phyloP scores from a whole-genome alignment of 2,888 invertebrate species.

The Crossocerus cetratus region DNA sequence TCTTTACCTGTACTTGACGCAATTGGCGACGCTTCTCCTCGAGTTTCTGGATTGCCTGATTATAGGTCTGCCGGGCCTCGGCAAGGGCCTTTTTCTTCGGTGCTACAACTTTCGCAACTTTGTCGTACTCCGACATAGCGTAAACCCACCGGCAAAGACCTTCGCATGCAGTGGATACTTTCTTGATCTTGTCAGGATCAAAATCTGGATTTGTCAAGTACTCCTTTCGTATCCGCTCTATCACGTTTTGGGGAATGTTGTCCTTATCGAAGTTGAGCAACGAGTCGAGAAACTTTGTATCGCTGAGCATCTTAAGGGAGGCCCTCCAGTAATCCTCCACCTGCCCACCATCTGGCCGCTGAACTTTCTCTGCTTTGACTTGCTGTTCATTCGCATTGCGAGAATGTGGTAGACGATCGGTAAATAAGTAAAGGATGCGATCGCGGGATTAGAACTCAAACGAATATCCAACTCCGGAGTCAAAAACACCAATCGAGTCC shows the following conservation, averaged over 20 bases:
- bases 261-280: conserved; percentile 95
- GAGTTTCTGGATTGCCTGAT: conserved; percentile 85
- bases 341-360: conserved; percentile 90
- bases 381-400: too few relatives aligned
- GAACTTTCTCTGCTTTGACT: conserved; percentile 91
- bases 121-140: conserved; percentile 96
- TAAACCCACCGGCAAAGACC: conserved; percentile 96
- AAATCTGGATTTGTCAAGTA: conserved; percentile 91
- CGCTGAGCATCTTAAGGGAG: conserved; percentile 91
- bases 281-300: conserved; percentile 93
- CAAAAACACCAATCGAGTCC: neutral
- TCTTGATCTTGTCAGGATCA: conserved; percentile 92
- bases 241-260: conserved; percentile 90
- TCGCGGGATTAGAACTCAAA: too few relatives aligned
- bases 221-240: conserved; percentile 89
- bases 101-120: conserved; percentile 93
- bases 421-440: too few relatives aligned
- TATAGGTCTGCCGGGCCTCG: conserved; percentile 89
- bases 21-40: conserved; percentile 88
- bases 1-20: conserved; percentile 79
- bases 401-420: too few relatives aligned
- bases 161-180: conserved; percentile 93
- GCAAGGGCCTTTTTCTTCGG: conserved; percentile 95
- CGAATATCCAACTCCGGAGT: too few relatives aligned
- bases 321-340: conserved; percentile 96